A percentile compares a stretch with the other conserved stretches of the same genome.
These are phyloP conservation scores for Pocillopora grandis DNA, from an alignment of 92 coral and sea anemone genomes.

Conservation along the genomic window DNA sequence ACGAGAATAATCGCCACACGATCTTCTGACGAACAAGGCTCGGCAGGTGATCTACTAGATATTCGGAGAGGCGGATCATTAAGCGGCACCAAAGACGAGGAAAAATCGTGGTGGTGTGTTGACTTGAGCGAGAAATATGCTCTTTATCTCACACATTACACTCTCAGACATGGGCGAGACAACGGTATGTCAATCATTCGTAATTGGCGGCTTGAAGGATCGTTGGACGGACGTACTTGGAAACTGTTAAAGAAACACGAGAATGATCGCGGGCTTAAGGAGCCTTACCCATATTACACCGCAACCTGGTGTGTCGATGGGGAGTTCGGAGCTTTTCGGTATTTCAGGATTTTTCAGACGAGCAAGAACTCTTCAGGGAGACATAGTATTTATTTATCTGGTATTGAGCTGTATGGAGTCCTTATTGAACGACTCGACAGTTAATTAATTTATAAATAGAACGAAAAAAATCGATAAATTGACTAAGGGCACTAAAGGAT, in stretches of 20 bases:
- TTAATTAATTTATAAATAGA: not conserved
- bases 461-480: no score
- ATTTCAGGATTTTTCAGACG: slow-evolving; percentile 77
- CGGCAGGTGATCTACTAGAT: slow-evolving; percentile 66
- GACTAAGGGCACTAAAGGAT: no score
- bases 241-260: slow-evolving; percentile 63
- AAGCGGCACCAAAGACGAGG: slow-evolving; percentile 76
- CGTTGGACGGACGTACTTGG: slow-evolving; percentile 75
- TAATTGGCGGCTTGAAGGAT: slow-evolving; percentile 85
- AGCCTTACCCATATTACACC: slow-evolving; percentile 71
- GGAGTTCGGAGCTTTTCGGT: slow-evolving; percentile 67
- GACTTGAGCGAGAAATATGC: slow-evolving; percentile 71
- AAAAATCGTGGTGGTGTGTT: slow-evolving; percentile 82
- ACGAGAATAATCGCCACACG: slow-evolving; percentile 57
- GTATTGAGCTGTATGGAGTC: slow-evolving; percentile 76
- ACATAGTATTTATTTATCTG: slow-evolving; percentile 66
- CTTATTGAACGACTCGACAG: slow-evolving; percentile 50
- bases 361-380: slow-evolving; percentile 84
- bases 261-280: slow-evolving; percentile 81
- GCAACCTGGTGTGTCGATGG: slow-evolving; percentile 82
- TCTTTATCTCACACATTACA: slow-evolving; percentile 71
- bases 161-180: slow-evolving; percentile 82
- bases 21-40: slow-evolving; percentile 72
- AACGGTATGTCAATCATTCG: slow-evolving; percentile 79
- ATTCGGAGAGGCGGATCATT: slow-evolving; percentile 64